Conservation (phyloP, 2,888 invertebrate genomes). For the Neria commutata region DNA sequence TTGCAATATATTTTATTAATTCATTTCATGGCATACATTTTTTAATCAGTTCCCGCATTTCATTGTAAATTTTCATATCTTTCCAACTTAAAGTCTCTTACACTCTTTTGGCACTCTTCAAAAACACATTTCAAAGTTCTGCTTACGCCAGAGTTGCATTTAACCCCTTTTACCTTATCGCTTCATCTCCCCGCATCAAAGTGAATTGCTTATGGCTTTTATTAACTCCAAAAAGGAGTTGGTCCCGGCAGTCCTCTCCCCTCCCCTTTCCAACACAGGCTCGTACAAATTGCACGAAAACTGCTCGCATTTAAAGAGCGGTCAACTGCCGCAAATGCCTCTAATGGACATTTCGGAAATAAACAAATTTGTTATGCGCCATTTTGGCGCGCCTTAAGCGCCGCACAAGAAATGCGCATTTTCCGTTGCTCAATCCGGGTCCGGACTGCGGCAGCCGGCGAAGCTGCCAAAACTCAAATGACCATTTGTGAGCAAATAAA, state of each 20-base stretch:
- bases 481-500: not conserved
- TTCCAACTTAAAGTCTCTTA: no score
- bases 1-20: no score
- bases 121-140: no score
- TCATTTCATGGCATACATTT: no score
- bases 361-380: constrained; percentile 55
- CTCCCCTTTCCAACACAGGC: no score
- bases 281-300: not conserved
- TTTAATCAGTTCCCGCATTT: no score
- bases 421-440: not conserved
- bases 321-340: not conserved
- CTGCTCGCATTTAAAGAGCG: not conserved
- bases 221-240: not conserved
- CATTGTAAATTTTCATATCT: no score
- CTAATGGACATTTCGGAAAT: constrained; percentile 30
- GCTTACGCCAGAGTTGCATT: no score
- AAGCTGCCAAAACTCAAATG: not conserved
- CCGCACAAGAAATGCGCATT: not conserved
- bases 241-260: no score
- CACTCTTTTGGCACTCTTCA: no score
- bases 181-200: no score
- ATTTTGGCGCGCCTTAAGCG: constrained; percentile 33
- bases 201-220: not conserved
- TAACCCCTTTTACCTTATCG: no score
- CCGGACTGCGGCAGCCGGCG: not conserved